These are phyloP conservation scores for Lophotis ruficrista DNA, from an alignment of 2,113 vertebrate genomes.

Conservation along the genomic window DNA sequence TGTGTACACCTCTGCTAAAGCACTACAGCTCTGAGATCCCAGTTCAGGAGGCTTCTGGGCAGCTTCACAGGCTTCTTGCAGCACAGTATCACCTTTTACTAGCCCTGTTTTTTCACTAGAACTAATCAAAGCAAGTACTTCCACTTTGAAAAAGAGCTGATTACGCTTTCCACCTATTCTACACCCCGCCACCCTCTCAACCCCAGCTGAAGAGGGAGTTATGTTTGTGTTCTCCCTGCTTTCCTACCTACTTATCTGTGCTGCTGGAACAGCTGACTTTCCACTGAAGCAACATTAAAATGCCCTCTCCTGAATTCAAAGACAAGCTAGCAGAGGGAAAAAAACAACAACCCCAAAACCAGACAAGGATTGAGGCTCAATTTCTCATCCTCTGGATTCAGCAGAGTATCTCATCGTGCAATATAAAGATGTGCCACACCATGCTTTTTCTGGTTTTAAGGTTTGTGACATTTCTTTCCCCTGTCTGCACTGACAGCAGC, in stretches of 20 bases:
- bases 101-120: neutral
- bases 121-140: neutral
- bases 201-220: neutral
- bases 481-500: neutral
- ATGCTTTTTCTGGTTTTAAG: neutral
- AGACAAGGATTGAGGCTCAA: neutral
- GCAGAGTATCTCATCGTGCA: neutral
- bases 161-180: neutral
- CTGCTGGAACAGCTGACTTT: neutral
- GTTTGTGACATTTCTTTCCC: neutral
- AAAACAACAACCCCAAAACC: neutral
- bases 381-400: neutral
- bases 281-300: neutral
- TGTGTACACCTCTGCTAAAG: neutral
- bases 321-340: neutral
- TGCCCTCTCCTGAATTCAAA: neutral
- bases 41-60: neutral
- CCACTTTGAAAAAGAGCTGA: neutral
- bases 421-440: neutral
- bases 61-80: neutral
- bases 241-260: neutral
- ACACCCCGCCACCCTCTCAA: rapidly evolving
- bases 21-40: neutral
- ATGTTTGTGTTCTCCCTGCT: neutral
- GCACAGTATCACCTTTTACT: neutral